Conservation (phyloP, 2,797 vertebrate genomes). For the Malacoraja senta region DNA sequence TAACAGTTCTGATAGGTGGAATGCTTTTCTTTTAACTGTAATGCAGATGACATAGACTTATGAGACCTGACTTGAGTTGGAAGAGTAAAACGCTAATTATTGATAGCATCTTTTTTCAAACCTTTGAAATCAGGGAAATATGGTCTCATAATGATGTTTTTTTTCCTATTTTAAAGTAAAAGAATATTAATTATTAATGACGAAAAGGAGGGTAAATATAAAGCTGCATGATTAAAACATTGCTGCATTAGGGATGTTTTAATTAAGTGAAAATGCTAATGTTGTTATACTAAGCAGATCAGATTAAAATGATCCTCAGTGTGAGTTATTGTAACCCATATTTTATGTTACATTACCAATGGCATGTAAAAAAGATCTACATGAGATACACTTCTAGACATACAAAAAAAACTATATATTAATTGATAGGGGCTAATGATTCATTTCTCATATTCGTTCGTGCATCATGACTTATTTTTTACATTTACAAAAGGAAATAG, state of each 20-base stretch:
- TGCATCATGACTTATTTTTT: background rate
- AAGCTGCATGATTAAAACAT: slow-evolving; percentile 92
- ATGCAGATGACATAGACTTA: slow-evolving; percentile 76
- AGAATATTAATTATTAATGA: slow-evolving; percentile 72
- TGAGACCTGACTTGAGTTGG: slow-evolving; percentile 75
- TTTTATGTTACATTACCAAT: slow-evolving; percentile 94
- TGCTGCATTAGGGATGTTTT: slow-evolving; percentile 85
- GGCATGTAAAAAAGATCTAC: slow-evolving; percentile 77
- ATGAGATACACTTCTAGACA: slow-evolving; percentile 68
- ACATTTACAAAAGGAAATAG: slow-evolving; percentile 9
- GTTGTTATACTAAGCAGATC: slow-evolving; percentile 99
- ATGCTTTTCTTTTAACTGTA: slow-evolving; percentile 65
- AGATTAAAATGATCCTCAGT: slow-evolving; percentile 77
- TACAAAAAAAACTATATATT: background rate
- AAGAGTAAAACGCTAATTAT: slow-evolving; percentile 74
- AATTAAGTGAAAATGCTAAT: slow-evolving; percentile 99
- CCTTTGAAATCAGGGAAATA: slow-evolving; percentile 64
- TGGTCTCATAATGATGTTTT: slow-evolving; percentile 1
- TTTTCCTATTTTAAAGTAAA: slow-evolving; percentile 82
- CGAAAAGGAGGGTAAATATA: slow-evolving; percentile 76
- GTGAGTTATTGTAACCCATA: slow-evolving; percentile 95
- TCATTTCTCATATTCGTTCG: slow-evolving; percentile 7
- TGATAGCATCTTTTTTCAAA: slow-evolving; percentile 69
- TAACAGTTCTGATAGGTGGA: slow-evolving; percentile 77
- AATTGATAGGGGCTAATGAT: background rate